Base-by-base conservation (phyloP, 2,113 vertebrate species). In the Alligator mississippiensis region DNA sequence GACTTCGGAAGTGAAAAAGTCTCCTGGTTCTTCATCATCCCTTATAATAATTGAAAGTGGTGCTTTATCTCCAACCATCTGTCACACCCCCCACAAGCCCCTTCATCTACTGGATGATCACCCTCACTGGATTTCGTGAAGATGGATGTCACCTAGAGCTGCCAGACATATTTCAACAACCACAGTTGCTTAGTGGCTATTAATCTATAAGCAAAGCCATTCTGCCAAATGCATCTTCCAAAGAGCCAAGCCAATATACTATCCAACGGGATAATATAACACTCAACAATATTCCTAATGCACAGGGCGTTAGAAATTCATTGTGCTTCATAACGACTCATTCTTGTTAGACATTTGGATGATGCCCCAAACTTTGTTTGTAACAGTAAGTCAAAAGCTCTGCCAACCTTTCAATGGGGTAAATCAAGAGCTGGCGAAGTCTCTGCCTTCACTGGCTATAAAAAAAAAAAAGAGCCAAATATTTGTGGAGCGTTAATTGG, bases 381-480 rank as follows among this genome's bases (percentile, higher is more conserved):
- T 28, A 25, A 4, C n/a, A 47, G 4, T 74, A 60, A 47, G 60
- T 85, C 34, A 21, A 77, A 57, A 28, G 21, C 27, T 59, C 63
- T 21, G 1, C 24, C 17, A 17, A 0, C 2, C 27, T 38, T 38
- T 24, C 22, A 4, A 1, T 47, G 6, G 16, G 0, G 61, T 21
- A 16, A 17, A 64, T 60, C 74, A 75, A n/a, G 74, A 16, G 75
- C 54, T 89, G 72, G 27, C 64, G 62, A 57, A 2, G 0, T 55
- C 34, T 38, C 79, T 92, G 89, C 3, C 11, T 77, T 3, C 3
- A 19, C 25, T 66, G 80, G 84, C 76, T 58, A 28, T 38, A 18
- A 12, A 28, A 83, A n/a, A 22, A n/a, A 75, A 47, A 47, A 47
- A 47, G 47, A 47, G 47, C 47, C 47, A 55, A 0, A 77, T 54